Evolutionary conservation across 2,113 vertebrate genomes (phyloP).

Genomic region (Thymallus thymallus): DNA sequence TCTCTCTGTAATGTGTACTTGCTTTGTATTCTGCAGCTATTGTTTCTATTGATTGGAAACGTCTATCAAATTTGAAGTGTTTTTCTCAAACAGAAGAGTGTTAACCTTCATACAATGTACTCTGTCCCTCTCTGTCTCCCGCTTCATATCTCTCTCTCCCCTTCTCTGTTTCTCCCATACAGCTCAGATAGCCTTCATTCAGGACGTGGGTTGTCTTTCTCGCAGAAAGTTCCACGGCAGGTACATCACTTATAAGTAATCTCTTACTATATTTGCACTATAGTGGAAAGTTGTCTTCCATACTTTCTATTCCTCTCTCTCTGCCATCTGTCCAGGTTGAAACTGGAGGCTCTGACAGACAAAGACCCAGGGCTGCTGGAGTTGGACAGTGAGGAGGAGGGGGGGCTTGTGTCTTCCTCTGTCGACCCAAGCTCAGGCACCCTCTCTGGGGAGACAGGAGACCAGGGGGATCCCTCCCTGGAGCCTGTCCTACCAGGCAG

Average conservation of each 20-base stretch:
- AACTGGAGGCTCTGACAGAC: slow-evolving; percentile 84
- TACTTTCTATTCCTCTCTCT: neutral
- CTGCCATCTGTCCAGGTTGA: slow-evolving; percentile 69
- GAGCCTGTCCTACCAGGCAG: slow-evolving; percentile 54
- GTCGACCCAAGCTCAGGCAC: neutral
- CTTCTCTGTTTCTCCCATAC: slow-evolving; percentile 8
- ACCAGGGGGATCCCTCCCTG: neutral
- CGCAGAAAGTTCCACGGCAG: slow-evolving; percentile 79
- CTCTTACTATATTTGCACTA: too few relatives aligned
- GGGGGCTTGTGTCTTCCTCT: neutral
- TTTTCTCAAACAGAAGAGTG: neutral
- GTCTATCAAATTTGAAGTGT: neutral
- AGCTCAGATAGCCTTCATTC: slow-evolving; percentile 94
- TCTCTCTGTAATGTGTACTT: slow-evolving; percentile 28
- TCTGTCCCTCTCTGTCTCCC: too few relatives aligned
- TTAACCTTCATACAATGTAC: too few relatives aligned
- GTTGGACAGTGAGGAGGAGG: slow-evolving; percentile 57
- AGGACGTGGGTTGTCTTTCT: slow-evolving; percentile 88
- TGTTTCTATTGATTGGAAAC: too few relatives aligned
- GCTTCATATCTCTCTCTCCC: too few relatives aligned
- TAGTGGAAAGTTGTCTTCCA: too few relatives aligned
- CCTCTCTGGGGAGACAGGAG: slow-evolving; percentile 13
- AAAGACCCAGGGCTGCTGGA: slow-evolving; percentile 78
- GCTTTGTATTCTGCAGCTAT: neutral
- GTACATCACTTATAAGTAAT: slow-evolving; percentile 62